Conservation (phyloP, 2,888 invertebrate species). For the Smittia aterrima region DNA sequence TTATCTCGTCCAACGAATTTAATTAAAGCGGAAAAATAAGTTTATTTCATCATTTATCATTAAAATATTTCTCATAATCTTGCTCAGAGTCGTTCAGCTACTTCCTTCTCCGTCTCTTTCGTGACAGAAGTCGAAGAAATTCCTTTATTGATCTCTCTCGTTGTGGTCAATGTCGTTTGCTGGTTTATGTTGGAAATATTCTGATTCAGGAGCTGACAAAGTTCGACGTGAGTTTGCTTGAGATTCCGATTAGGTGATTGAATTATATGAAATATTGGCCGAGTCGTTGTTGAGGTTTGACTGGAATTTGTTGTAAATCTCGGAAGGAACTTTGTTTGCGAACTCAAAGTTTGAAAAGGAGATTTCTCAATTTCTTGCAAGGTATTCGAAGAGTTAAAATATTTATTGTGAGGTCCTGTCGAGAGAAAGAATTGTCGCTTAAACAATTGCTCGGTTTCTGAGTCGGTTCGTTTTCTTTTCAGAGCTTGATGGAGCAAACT, state of each 20-base stretch:
- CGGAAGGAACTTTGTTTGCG: neutral
- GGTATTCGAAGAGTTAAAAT: neutral
- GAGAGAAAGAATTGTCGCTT: constrained; percentile 33
- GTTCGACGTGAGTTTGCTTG: neutral
- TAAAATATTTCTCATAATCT: neutral
- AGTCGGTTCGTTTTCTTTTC: constrained; percentile 32
- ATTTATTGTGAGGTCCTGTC: constrained; percentile 5
- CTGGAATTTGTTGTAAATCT: neutral
- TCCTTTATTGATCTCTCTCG: too few relatives aligned
- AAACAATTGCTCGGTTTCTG: constrained; percentile 28
- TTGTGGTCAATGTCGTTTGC: too few relatives aligned
- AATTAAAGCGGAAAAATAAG: too few relatives aligned
- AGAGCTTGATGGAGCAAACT: constrained; percentile 31
- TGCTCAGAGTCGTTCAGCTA: neutral
- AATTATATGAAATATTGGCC: constrained; percentile 27
- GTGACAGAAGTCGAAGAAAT: neutral
- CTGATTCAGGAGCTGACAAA: constrained; percentile 1
- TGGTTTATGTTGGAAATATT: too few relatives aligned
- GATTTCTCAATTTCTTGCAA: neutral
- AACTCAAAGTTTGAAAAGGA: neutral
- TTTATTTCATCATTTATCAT: neutral
- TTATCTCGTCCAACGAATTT: too few relatives aligned
- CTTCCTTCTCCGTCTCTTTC: neutral
- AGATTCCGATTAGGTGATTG: constrained; percentile 1
- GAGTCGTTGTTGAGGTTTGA: neutral